phyloP scores from a whole-genome alignment of 2,888 invertebrate genomes.

The Tachina grossa region DNA sequence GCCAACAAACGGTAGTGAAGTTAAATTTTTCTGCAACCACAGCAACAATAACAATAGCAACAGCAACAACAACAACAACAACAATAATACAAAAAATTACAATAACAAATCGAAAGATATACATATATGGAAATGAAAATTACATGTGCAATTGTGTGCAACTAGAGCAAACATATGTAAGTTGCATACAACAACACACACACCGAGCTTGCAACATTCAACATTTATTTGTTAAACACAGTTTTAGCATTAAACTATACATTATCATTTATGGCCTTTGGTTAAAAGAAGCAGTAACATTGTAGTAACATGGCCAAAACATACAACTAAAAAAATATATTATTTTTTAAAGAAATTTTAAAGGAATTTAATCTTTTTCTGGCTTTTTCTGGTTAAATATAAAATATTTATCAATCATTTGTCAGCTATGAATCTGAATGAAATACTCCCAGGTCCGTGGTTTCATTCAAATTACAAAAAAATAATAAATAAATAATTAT shows the following conservation, averaged over 20 bases:
- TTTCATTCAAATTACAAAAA: no score
- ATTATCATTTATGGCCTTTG: conserved; percentile 67
- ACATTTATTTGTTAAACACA: conserved; percentile 70
- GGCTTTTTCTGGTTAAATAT: no score
- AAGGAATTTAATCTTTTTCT: conserved; percentile 6
- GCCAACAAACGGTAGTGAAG: conserved; percentile 62
- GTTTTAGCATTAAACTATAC: conserved; percentile 57
- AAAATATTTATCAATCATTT: no score
- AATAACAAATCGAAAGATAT: conserved; percentile 43
- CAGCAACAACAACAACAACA: conserved; percentile 5
- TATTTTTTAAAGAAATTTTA: background rate
- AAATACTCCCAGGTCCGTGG: background rate
- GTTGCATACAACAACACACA: conserved; percentile 7
- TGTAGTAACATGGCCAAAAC: conserved; percentile 34
- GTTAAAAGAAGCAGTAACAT: conserved; percentile 8
- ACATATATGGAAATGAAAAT: conserved; percentile 47
- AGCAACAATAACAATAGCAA: conserved; percentile 18
- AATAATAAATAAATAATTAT: no score
- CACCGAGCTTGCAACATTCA: conserved; percentile 55
- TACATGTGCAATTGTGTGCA: conserved; percentile 61
- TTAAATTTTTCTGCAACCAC: conserved; percentile 28
- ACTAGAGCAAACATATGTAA: conserved; percentile 58
- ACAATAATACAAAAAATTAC: background rate
- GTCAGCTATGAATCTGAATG: no score
- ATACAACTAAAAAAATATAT: background rate